phyloP scores from a whole-genome alignment of 2,888 invertebrate species.

The Doris montereyensis region DNA sequence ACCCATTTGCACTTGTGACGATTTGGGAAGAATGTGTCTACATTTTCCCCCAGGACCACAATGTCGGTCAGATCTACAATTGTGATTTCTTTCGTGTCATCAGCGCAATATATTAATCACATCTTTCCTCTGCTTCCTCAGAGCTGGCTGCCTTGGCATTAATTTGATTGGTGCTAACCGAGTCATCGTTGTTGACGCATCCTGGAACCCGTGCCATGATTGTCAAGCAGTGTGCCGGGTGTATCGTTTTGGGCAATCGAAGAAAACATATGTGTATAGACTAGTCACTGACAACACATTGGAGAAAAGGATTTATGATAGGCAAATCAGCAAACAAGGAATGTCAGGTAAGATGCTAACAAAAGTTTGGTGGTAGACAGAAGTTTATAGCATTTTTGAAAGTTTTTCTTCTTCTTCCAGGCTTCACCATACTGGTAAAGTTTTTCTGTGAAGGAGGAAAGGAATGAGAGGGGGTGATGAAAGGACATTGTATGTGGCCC shows the following conservation, averaged over 20 bases:
- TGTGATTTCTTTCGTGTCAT: too few species aligned
- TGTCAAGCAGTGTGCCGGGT: slow-evolving; percentile 92
- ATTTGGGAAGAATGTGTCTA: too few species aligned
- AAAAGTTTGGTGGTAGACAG: background rate
- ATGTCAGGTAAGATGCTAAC: slow-evolving; percentile 79
- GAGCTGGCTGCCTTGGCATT: slow-evolving; percentile 96
- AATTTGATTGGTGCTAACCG: slow-evolving; percentile 98
- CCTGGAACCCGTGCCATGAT: slow-evolving; percentile 99
- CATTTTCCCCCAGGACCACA: too few species aligned
- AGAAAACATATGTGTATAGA: slow-evolving; percentile 95
- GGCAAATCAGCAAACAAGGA: slow-evolving; percentile 98
- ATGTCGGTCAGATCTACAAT: too few species aligned
- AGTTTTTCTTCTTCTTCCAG: background rate
- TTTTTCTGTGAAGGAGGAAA: too few species aligned
- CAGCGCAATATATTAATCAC: too few species aligned
- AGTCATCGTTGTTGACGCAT: slow-evolving; percentile 97
- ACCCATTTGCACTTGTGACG: too few species aligned
- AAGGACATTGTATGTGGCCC: too few species aligned
- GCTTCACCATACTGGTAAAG: background rate
- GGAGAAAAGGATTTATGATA: slow-evolving; percentile 97
- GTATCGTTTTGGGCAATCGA: slow-evolving; percentile 93
- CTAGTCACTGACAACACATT: slow-evolving; percentile 97
- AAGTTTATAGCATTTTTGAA: background rate
- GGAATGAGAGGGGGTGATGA: too few species aligned
- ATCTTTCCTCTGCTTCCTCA: too few species aligned